Base-by-base conservation (phyloP, 1,140 invertebrate genomes). In the Gonioctena quinquepunctata region DNA sequence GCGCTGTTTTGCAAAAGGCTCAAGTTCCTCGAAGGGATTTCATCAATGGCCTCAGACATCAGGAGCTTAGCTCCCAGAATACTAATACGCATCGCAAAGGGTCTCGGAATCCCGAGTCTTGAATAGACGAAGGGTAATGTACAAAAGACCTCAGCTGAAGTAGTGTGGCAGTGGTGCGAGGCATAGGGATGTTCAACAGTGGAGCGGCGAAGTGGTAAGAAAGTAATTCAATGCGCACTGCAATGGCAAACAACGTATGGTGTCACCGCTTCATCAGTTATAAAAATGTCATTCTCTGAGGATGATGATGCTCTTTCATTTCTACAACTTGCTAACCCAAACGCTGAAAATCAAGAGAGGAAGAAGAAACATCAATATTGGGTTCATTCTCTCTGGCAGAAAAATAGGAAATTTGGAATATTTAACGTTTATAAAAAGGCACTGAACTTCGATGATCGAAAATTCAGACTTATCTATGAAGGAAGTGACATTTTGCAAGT, bases 371-470 rank as follows among this genome's bases (percentile, higher is more conserved):
- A n/a, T n/a, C 13, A 66, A 6, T 62, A 28, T 62, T 62, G 28
- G 3, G 28, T 33, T 27, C 59, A 62, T 33, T 18, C 48, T n/a
- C 64, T 66, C 5, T 66, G 64, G 64, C 50, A 66, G 52, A 52
- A 66, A 66, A 66, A 66, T 66, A 57, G 27, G 27, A 56, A 66
- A 42, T 65, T 49, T 52, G 48, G 62, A 65, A 50, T 65, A 25
- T 65, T 52, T 27, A 65, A 65, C 16, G 28, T 65, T 26, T 50
- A 65, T 65, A 65, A 54, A 65, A 65, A 65, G 63, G 63, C n/a
- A 50, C 50, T 65, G 42, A 52, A 50, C 26, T 65, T 65, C 19
- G 63, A 65, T 8, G 19, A 65, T 18, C 42, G 50, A 50, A 65
- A 50, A 50, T 65, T 57, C 25, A 25, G 50, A 65, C 22, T 50